Percentiles rank a stretch among this genome's conserved stretches.
These are phyloP conservation scores for Ptychochromis oligacanthus DNA, from an alignment of 2,113 vertebrate genomes.

Conservation along the genomic window DNA sequence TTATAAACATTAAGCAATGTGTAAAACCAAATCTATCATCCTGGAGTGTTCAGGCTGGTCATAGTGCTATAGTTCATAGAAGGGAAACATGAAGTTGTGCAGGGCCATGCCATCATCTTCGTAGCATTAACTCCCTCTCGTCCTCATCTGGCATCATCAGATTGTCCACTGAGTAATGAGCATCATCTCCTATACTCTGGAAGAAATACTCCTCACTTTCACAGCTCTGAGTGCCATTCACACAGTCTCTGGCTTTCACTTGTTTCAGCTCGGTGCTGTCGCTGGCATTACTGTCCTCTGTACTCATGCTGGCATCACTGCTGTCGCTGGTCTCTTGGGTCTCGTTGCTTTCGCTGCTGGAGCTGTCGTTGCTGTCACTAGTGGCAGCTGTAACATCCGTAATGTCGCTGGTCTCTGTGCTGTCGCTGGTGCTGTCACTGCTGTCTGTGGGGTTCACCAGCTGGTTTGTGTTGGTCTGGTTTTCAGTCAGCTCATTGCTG, in stretches of 20 bases:
- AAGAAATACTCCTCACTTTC: conserved; percentile 74
- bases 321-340: conserved; percentile 48
- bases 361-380: conserved; percentile 40
- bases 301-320: conserved; percentile 48
- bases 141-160: conserved; percentile 68
- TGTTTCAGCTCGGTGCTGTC: conserved; percentile 51
- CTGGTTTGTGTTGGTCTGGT: background rate
- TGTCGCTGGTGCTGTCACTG: conserved; percentile 40
- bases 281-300: conserved; percentile 54
- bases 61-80: conserved; percentile 32
- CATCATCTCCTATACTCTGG: conserved; percentile 73
- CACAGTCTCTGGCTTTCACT: conserved; percentile 47
- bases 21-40: background rate
- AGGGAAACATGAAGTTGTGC: background rate
- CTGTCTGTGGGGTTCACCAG: conserved; percentile 28
- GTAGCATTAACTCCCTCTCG: conserved; percentile 62
- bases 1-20: conserved; percentile 43
- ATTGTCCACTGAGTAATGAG: conserved; percentile 55
- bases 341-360: conserved; percentile 52
- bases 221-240: conserved; percentile 65
- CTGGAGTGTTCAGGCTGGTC: conserved; percentile 22
- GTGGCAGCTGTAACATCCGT: background rate
- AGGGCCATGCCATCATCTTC: conserved; percentile 59
- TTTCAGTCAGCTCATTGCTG: conserved; percentile 29
- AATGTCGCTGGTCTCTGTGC: conserved; percentile 34